phyloP scores from a whole-genome alignment of 92 coral and sea anemone genomes.

The Scolanthus callimorphus region DNA sequence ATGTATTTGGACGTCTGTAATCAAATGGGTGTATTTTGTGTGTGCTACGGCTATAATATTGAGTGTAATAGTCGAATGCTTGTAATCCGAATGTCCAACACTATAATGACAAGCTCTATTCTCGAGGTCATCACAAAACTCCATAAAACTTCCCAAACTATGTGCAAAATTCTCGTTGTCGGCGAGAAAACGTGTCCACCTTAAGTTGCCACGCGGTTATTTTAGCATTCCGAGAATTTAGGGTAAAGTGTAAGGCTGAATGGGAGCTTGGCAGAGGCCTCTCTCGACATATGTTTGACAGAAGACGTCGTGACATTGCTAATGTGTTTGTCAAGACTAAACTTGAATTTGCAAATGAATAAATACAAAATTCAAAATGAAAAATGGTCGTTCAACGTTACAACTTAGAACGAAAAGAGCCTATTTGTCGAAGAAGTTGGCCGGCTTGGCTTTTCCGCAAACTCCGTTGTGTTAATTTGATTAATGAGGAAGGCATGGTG shows the following conservation, averaged over 20 bases:
- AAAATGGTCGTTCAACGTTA: no score
- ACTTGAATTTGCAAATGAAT: conserved; percentile 43
- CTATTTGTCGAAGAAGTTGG: no score
- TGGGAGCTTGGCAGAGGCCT: no score
- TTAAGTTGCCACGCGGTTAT: not conserved
- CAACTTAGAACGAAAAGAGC: no score
- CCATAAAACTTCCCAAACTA: not conserved
- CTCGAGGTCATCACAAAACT: no score
- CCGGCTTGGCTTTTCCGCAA: no score
- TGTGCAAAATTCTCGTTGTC: conserved; percentile 3
- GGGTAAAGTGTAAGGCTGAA: no score
- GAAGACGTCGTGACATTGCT: conserved; percentile 45
- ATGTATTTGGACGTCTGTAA: conserved; percentile 54
- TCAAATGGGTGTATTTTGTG: conserved; percentile 48
- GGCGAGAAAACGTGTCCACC: not conserved
- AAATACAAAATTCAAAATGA: no score
- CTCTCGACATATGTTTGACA: conserved; percentile 52
- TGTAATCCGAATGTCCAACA: no score
- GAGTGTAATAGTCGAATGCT: conserved; percentile 20
- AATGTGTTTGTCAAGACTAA: conserved; percentile 65
- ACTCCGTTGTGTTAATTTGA: no score
- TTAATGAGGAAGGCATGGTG: no score
- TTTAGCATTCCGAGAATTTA: conserved; percentile 2
- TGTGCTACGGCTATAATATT: conserved; percentile 19
- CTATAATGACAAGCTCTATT: no score